phyloP scores from a whole-genome alignment of 1,140 invertebrate species.

The Drosophila eugracilis region DNA sequence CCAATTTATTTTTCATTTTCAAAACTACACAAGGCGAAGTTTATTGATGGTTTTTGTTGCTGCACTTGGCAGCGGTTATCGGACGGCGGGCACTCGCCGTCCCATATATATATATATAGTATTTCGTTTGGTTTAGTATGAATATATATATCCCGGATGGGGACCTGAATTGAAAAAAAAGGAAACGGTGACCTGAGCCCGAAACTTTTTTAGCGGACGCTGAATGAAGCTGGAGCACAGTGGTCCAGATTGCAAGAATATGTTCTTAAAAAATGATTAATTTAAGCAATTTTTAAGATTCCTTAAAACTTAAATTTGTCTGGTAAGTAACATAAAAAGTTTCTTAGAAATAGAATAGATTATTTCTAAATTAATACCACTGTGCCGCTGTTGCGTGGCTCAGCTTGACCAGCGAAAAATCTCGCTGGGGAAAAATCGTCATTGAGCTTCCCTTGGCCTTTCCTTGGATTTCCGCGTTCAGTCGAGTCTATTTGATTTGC shows the following conservation, averaged over 20 bases:
- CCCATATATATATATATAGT: conserved; percentile 2
- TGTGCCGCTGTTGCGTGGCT: neutral
- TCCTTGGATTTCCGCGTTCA: conserved; percentile 16
- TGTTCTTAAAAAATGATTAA: too few species aligned
- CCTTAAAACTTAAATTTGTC: too few species aligned
- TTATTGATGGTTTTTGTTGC: conserved; percentile 55
- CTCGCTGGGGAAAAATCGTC: conserved; percentile 8
- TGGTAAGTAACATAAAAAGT: too few species aligned
- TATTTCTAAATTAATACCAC: neutral
- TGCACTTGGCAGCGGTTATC: conserved; percentile 30
- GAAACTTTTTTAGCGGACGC: neutral
- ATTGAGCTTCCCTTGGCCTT: conserved; percentile 14
- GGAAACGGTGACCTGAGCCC: conserved; percentile 2
- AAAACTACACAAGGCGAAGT: conserved; percentile 42
- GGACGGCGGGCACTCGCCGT: conserved; percentile 1
- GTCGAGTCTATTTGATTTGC: conserved; percentile 37
- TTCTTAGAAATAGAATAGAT: too few species aligned
- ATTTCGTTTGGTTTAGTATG: too few species aligned
- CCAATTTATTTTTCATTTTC: conserved; percentile 78
- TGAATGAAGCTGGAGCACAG: neutral
- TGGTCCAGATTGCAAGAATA: neutral
- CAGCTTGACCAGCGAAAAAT: conserved; percentile 2
- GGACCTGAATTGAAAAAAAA: neutral
- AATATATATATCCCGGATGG: neutral
- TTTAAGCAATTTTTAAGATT: too few species aligned